A percentile compares a stretch with the other conserved stretches of the same genome.
Conservation (phyloP, 2,888 invertebrate genomes). For the Synergus japonicus region DNA sequence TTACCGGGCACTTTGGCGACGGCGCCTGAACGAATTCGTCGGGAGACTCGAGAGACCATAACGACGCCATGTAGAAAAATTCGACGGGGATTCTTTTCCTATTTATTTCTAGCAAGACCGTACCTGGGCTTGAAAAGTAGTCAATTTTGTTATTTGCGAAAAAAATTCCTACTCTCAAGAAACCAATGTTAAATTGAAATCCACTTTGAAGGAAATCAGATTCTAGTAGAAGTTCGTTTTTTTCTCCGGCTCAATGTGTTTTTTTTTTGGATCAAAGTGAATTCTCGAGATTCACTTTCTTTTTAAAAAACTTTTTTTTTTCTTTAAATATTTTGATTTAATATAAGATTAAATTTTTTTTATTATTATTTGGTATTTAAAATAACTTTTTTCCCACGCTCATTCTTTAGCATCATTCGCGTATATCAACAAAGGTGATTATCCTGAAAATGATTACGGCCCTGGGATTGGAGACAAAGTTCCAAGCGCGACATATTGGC, state of each 20-base stretch:
- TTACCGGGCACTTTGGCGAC: conserved; percentile 62
- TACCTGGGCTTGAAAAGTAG: neutral
- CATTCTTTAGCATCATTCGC: neutral
- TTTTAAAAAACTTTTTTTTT: no score
- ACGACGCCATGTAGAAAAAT: conserved; percentile 48
- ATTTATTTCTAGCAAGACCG: neutral
- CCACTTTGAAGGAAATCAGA: no score
- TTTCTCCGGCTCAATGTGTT: no score
- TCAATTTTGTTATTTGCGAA: neutral
- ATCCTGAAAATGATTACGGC: neutral
- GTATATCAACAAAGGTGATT: neutral
- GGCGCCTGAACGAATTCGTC: conserved; percentile 54
- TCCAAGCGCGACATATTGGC: conserved; percentile 4
- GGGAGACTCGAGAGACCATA: conserved; percentile 47
- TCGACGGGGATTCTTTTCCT: neutral
- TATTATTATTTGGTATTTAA: neutral
- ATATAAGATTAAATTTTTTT: no score
- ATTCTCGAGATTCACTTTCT: no score
- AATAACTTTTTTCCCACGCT: neutral
- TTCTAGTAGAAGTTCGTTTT: no score
- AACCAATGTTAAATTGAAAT: neutral
- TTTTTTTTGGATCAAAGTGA: no score
- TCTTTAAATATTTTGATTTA: no score
- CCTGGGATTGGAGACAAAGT: conserved; percentile 1
- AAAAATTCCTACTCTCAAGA: neutral